Evolutionary conservation across 2,797 vertebrate genomes (phyloP).

Genomic region (Phalloptychus januarius): DNA sequence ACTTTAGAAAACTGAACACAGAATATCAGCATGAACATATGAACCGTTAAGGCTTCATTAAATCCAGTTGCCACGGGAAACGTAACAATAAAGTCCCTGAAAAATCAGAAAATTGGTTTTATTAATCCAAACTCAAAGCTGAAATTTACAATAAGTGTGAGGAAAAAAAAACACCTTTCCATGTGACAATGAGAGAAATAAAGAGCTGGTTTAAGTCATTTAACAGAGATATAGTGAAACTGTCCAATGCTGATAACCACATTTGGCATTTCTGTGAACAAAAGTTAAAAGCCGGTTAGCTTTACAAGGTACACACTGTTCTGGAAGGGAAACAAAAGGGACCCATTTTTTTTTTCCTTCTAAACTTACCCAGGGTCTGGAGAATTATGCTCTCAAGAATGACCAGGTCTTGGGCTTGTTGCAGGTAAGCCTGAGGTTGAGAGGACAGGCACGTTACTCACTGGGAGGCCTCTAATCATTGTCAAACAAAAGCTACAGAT

Average conservation of each 20-base stretch:
- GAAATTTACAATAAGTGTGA: slow-evolving; percentile 15
- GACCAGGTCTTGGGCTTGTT: slow-evolving; percentile 98
- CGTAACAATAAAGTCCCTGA: slow-evolving; percentile 46
- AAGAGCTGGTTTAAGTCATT: slow-evolving; percentile 25
- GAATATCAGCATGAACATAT: background rate
- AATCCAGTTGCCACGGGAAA: slow-evolving; percentile 23
- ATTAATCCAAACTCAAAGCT: slow-evolving; percentile 35
- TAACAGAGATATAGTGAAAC: slow-evolving; percentile 11
- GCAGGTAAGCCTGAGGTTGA: slow-evolving; percentile 94
- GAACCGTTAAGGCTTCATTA: slow-evolving; percentile 19
- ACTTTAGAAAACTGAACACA: slow-evolving; percentile 25
- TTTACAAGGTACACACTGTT: slow-evolving; percentile 50
- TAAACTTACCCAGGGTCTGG: slow-evolving; percentile 97
- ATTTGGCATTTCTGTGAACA: slow-evolving; percentile 62
- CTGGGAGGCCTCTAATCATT: slow-evolving; percentile 64
- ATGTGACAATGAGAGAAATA: background rate
- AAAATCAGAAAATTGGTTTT: slow-evolving; percentile 51
- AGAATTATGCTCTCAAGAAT: slow-evolving; percentile 99
- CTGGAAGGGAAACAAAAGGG: slow-evolving; percentile 64
- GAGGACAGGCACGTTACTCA: slow-evolving; percentile 89
- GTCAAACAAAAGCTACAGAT: slow-evolving; percentile 50
- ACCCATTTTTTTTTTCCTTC: slow-evolving; percentile 75
- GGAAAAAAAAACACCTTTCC: slow-evolving; percentile 16
- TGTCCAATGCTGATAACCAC: slow-evolving; percentile 44
- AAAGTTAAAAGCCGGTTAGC: slow-evolving; percentile 69